phyloP scores from a whole-genome alignment of 2,797 vertebrate genomes.

The Poeciliopsis infans region DNA sequence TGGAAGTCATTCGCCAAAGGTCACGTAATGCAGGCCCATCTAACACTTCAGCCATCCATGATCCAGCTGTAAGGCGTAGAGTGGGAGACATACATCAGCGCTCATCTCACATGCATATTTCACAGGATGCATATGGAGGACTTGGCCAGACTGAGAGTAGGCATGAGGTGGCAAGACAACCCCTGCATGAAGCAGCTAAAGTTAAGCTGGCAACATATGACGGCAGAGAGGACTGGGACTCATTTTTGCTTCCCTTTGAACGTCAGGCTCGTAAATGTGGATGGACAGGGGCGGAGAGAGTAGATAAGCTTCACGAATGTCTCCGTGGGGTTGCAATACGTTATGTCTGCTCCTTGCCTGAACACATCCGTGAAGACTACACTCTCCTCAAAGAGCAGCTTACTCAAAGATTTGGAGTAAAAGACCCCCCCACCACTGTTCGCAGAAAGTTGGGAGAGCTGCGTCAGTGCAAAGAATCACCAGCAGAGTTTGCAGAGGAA shows the following conservation, averaged over 20 bases:
- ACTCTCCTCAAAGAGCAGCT: neutral
- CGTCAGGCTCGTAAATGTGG: neutral
- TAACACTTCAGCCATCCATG: too few species aligned
- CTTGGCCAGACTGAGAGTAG: neutral
- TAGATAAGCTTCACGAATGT: neutral
- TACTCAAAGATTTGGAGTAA: slow-evolving; percentile 4
- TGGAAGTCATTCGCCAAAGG: too few species aligned
- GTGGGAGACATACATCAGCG: neutral
- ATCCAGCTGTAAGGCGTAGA: too few species aligned
- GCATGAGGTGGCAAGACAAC: neutral
- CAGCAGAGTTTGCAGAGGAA: neutral
- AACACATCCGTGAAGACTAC: neutral
- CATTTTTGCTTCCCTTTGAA: neutral
- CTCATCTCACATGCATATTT: neutral
- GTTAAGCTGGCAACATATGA: neutral
- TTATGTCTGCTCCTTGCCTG: neutral
- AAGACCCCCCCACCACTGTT: neutral
- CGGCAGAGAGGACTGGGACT: neutral
- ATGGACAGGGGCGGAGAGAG: neutral
- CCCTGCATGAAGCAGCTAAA: neutral
- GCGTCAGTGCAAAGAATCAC: neutral
- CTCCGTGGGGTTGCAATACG: neutral
- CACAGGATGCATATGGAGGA: neutral
- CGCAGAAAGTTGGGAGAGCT: neutral
- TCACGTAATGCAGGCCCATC: too few species aligned